Conservation (phyloP, 1,140 invertebrate genomes). For the Halesus radiatus region DNA sequence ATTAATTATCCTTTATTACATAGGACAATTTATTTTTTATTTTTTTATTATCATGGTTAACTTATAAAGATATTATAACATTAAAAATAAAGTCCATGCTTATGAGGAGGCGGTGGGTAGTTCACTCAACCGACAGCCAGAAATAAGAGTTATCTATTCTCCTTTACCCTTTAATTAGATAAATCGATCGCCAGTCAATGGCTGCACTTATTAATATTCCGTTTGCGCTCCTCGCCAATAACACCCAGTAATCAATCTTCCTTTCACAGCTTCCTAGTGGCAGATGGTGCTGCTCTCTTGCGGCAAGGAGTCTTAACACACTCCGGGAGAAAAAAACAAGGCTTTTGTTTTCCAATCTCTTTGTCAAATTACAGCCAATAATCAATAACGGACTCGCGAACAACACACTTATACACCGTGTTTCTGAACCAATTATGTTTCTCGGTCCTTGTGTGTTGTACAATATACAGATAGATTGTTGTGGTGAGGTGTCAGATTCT, state of each 20-base stretch:
- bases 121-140: too few species aligned
- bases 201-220: constrained; percentile 42
- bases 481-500: too few species aligned
- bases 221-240: constrained; percentile 23
- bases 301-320: neutral
- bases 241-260: constrained; percentile 46
- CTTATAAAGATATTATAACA: too few species aligned
- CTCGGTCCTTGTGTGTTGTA: too few species aligned
- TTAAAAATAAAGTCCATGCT: too few species aligned
- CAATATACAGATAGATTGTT: too few species aligned
- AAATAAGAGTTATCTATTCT: too few species aligned
- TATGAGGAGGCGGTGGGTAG: too few species aligned
- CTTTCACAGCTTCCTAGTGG: constrained; percentile 43
- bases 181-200: constrained; percentile 6
- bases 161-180: neutral
- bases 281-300: constrained; percentile 37
- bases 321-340: constrained; percentile 25
- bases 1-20: too few species aligned
- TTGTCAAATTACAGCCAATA: constrained; percentile 39
- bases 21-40: too few species aligned
- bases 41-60: too few species aligned
- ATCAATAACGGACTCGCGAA: neutral
- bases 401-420: neutral
- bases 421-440: constrained; percentile 5
- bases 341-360: constrained; percentile 32